Evolutionary conservation across 2,888 invertebrate species (phyloP).

Genomic region (Matsumyia berberina): DNA sequence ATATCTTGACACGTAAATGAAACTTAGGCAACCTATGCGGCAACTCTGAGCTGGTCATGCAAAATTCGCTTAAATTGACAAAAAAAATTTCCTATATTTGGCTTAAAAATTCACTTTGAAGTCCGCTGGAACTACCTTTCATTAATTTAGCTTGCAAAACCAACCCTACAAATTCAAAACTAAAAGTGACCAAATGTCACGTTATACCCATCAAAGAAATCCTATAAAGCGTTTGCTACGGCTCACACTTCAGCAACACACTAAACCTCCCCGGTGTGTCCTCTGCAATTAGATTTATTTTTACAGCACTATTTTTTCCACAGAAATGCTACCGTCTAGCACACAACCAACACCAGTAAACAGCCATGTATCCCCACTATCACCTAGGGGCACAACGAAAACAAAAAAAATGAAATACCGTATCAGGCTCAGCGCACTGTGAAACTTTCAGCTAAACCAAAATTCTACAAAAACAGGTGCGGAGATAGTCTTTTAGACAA

Average conservation of each 20-base stretch:
- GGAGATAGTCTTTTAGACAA: conserved; percentile 55
- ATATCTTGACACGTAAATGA: too few relatives aligned
- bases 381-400: conserved; percentile 10
- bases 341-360: neutral
- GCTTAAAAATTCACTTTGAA: neutral
- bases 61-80: too few relatives aligned
- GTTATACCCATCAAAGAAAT: conserved; percentile 5
- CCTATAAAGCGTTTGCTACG: conserved; percentile 10
- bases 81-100: too few relatives aligned
- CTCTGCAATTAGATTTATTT: conserved; percentile 32
- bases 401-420: neutral
- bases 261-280: neutral
- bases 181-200: conserved; percentile 12
- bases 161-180: neutral
- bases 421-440: conserved; percentile 18
- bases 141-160: neutral
- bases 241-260: neutral
- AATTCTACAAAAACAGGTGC: conserved; percentile 24
- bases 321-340: conserved; percentile 8
- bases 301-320: conserved; percentile 29
- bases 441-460: conserved; percentile 18
- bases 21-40: too few relatives aligned
- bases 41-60: too few relatives aligned
- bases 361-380: conserved; percentile 5
- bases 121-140: neutral